A percentile compares a stretch with the other conserved stretches of the same genome.
phyloP scores from a whole-genome alignment of 2,888 invertebrate genomes.

The Hydroisotoma schaefferi region DNA sequence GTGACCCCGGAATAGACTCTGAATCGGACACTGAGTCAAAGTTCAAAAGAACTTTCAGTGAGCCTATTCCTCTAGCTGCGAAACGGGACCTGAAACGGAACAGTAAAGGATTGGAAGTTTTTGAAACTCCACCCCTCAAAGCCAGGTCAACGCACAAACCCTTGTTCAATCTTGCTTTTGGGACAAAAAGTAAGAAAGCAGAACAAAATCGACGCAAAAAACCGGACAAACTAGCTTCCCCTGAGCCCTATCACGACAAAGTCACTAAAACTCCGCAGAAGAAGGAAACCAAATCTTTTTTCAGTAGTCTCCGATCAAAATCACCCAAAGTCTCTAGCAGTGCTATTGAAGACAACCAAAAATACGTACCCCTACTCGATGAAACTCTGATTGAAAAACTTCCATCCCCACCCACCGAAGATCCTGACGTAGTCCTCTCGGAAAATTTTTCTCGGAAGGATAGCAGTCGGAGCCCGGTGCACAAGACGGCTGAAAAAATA shows the following conservation, averaged over 20 bases:
- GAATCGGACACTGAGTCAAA: neutral
- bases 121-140: neutral
- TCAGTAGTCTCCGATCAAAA: constrained; percentile 9
- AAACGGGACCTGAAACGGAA: neutral
- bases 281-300: constrained; percentile 22
- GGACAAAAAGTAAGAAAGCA: neutral
- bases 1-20: neutral
- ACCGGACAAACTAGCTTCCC: too few relatives aligned
- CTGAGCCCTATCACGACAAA: too few relatives aligned
- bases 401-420: neutral
- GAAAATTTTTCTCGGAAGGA: constrained; percentile 6
- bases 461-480: constrained; percentile 6
- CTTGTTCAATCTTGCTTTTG: constrained; percentile 6
- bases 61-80: neutral
- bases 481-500: neutral
- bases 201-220: too few relatives aligned
- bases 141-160: constrained; percentile 8
- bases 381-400: neutral
- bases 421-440: neutral
- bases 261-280: too few relatives aligned
- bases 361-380: too few relatives aligned
- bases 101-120: neutral
- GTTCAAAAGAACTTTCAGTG: constrained; percentile 5
- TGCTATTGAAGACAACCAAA: too few relatives aligned
- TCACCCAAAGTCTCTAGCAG: constrained; percentile 1